These are phyloP conservation scores for Delphinus delphis DNA, from an alignment of 2,113 vertebrate species.

Conservation along the genomic window DNA sequence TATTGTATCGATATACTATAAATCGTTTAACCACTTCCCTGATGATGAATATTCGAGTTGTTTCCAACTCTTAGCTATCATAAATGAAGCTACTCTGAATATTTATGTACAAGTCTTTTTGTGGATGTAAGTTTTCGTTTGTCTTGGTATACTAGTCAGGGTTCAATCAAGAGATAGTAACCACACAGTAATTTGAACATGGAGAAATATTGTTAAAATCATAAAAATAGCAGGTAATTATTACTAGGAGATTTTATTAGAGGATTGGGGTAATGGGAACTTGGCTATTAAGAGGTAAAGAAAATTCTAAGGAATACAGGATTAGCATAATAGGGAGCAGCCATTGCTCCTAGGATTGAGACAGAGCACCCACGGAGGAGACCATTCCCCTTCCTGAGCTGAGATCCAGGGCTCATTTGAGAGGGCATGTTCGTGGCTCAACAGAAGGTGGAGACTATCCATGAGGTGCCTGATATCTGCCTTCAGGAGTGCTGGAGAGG, in stretches of 20 bases:
- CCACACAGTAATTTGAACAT: no score
- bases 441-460: background rate
- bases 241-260: background rate
- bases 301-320: background rate
- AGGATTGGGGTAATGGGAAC: background rate
- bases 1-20: background rate
- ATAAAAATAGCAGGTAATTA: background rate
- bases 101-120: background rate
- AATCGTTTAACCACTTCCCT: background rate
- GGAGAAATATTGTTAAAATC: background rate
- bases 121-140: background rate
- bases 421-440: background rate
- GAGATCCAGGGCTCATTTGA: background rate
- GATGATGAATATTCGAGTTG: background rate
- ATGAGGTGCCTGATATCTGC: background rate
- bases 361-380: background rate
- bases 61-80: background rate
- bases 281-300: background rate
- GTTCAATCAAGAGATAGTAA: background rate
- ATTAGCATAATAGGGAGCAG: background rate
- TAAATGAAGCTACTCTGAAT: background rate
- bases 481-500: background rate
- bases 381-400: background rate
- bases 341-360: background rate
- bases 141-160: background rate